Evolutionary conservation across 2,888 invertebrate species (phyloP).

Genomic region (Coremacera marginata): DNA sequence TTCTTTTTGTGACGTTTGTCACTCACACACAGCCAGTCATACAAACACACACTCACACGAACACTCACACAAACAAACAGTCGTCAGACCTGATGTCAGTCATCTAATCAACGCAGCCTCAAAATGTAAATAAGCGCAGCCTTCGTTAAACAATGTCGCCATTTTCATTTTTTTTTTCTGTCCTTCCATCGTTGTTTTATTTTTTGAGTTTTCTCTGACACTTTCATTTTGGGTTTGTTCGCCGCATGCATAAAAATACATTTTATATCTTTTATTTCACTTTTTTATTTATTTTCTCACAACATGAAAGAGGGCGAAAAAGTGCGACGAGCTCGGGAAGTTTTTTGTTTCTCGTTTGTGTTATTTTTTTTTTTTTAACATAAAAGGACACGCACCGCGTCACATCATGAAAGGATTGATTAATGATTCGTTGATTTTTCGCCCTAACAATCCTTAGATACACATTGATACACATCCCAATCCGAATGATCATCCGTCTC

Average conservation of each 20-base stretch:
- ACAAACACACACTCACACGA: slow-evolving; percentile 6
- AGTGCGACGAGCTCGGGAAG: slow-evolving; percentile 48
- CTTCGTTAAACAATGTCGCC: slow-evolving; percentile 62
- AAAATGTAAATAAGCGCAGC: slow-evolving; percentile 61
- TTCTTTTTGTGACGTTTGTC: slow-evolving; percentile 4
- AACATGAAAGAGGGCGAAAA: slow-evolving; percentile 26
- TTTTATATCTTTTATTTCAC: slow-evolving; percentile 4
- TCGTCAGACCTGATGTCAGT: slow-evolving; percentile 26
- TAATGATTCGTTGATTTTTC: slow-evolving; percentile 68
- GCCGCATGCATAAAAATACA: slow-evolving; percentile 26
- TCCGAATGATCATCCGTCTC: slow-evolving; percentile 56
- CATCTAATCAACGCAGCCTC: slow-evolving; percentile 50
- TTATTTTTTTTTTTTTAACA: slow-evolving; percentile 56
- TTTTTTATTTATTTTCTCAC: slow-evolving; percentile 21
- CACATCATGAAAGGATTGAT: slow-evolving; percentile 69
- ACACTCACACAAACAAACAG: background rate
- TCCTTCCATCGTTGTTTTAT: slow-evolving; percentile 33
- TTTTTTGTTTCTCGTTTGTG: slow-evolving; percentile 42
- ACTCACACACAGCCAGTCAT: background rate
- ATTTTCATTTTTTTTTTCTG: slow-evolving; percentile 53
- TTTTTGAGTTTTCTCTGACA: slow-evolving; percentile 29
- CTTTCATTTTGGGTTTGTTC: slow-evolving; percentile 36
- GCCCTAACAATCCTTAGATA: slow-evolving; percentile 67
- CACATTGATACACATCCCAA: slow-evolving; percentile 62
- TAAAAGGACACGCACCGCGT: slow-evolving; percentile 69